phyloP scores from a whole-genome alignment of 2,888 invertebrate species.

The Crocallis elinguaria region DNA sequence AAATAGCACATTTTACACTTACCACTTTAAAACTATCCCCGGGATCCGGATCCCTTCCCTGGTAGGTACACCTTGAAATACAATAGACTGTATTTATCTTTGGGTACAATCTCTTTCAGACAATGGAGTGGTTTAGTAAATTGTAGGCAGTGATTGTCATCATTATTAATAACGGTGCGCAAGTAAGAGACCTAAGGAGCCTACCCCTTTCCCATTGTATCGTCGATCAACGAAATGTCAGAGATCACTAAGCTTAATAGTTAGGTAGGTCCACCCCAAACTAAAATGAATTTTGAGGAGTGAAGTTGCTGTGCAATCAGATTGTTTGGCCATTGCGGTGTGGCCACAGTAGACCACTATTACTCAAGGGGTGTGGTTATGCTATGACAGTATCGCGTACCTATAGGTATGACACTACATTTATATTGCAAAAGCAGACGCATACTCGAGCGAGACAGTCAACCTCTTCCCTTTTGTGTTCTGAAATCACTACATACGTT shows the following conservation, averaged over 20 bases:
- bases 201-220: slow-evolving; percentile 9
- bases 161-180: slow-evolving; percentile 2
- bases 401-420: no score
- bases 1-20: background rate
- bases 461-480: no score
- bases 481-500: no score
- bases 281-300: background rate
- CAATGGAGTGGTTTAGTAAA: slow-evolving; percentile 10
- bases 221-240: background rate
- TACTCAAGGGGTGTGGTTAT: no score
- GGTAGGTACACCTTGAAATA: background rate
- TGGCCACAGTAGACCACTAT: no score
- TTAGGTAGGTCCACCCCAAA: background rate
- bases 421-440: no score
- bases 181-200: slow-evolving; percentile 6
- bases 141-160: slow-evolving; percentile 9
- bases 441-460: no score
- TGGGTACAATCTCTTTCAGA: background rate
- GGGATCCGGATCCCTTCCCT: background rate
- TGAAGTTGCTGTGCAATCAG: no score
- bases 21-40: background rate
- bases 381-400: no score
- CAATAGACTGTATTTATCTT: slow-evolving; percentile 1
- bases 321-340: no score
- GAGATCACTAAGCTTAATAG: no score